phyloP scores from a whole-genome alignment of 2,888 invertebrate genomes.

The Drosophila melanocephala region DNA sequence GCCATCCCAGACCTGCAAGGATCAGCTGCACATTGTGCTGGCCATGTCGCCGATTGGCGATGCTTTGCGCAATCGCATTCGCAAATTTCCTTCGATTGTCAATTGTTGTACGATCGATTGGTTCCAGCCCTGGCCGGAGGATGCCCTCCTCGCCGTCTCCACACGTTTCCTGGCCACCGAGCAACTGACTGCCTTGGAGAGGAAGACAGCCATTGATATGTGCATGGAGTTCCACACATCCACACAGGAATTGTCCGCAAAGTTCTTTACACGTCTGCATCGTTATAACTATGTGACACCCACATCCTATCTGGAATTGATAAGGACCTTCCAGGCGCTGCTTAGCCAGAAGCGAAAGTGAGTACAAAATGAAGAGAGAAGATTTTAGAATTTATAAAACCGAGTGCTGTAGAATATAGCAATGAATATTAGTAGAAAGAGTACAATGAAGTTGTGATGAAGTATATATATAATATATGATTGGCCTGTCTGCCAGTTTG shows the following conservation, averaged over 20 bases:
- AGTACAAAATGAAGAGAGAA: constrained; percentile 62
- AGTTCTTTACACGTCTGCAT: constrained; percentile 89
- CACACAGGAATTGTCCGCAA: constrained; percentile 90
- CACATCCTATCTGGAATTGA: constrained; percentile 96
- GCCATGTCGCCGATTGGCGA: constrained; percentile 97
- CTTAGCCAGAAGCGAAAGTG: constrained; percentile 91
- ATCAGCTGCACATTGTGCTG: constrained; percentile 95
- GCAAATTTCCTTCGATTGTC: constrained; percentile 96
- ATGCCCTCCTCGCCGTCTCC: constrained; percentile 95
- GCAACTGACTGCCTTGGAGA: constrained; percentile 91
- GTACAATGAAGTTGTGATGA: background rate
- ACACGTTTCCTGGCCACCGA: constrained; percentile 92
- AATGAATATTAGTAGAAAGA: background rate
- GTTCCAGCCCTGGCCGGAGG: constrained; percentile 98
- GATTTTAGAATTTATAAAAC: background rate
- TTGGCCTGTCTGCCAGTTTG: background rate
- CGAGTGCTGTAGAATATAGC: background rate
- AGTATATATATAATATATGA: background rate
- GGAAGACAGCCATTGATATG: constrained; percentile 92
- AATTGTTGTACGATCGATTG: constrained; percentile 98
- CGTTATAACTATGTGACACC: constrained; percentile 96
- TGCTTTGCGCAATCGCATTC: constrained; percentile 91
- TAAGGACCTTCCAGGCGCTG: constrained; percentile 94
- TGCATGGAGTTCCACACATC: constrained; percentile 96
- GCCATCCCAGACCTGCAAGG: constrained; percentile 89